Conservation (phyloP, 2,888 invertebrate species). For the Megastigmus dorsalis region DNA sequence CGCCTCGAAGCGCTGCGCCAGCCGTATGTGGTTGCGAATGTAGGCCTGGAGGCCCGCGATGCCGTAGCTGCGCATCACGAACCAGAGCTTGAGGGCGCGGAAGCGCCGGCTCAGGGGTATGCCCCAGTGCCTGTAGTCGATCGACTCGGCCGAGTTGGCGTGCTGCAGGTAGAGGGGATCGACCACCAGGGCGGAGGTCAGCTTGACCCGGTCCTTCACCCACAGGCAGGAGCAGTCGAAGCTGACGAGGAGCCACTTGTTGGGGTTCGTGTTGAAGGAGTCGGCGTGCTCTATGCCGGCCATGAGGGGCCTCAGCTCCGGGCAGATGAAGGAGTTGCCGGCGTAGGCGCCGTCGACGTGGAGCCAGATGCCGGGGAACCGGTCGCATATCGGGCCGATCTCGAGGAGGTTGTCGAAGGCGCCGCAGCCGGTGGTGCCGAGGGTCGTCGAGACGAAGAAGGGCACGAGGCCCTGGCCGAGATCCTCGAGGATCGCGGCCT, state of each 20-base stretch:
- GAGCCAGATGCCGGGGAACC: slow-evolving; percentile 83
- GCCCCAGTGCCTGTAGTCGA: slow-evolving; percentile 89
- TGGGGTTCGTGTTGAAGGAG: slow-evolving; percentile 92
- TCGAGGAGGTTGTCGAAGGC: slow-evolving; percentile 89
- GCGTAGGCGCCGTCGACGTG: slow-evolving; percentile 93
- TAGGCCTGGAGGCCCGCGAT: slow-evolving; percentile 87
- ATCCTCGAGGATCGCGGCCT: slow-evolving; percentile 83
- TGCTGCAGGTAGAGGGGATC: slow-evolving; percentile 91
- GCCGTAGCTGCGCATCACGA: slow-evolving; percentile 88
- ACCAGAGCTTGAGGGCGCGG: slow-evolving; percentile 91
- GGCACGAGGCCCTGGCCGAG: slow-evolving; percentile 84
- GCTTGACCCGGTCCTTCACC: slow-evolving; percentile 84
- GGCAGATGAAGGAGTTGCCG: slow-evolving; percentile 90
- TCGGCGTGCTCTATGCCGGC: slow-evolving; percentile 84
- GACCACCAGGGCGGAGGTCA: slow-evolving; percentile 89
- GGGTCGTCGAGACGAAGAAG: slow-evolving; percentile 87
- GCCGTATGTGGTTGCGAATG: slow-evolving; percentile 86
- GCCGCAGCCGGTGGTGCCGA: slow-evolving; percentile 89
- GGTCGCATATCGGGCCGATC: slow-evolving; percentile 83
- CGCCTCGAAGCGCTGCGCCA: slow-evolving; percentile 85
- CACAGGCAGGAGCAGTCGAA: slow-evolving; percentile 92
- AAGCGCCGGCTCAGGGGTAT: slow-evolving; percentile 90
- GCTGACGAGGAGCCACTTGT: slow-evolving; percentile 90
- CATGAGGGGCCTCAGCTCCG: slow-evolving; percentile 83
- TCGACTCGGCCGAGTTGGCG: slow-evolving; percentile 83